Percentiles rank a stretch among this genome's conserved stretches.
phyloP scores from a whole-genome alignment of 2,113 vertebrate genomes.

The Natator depressus region DNA sequence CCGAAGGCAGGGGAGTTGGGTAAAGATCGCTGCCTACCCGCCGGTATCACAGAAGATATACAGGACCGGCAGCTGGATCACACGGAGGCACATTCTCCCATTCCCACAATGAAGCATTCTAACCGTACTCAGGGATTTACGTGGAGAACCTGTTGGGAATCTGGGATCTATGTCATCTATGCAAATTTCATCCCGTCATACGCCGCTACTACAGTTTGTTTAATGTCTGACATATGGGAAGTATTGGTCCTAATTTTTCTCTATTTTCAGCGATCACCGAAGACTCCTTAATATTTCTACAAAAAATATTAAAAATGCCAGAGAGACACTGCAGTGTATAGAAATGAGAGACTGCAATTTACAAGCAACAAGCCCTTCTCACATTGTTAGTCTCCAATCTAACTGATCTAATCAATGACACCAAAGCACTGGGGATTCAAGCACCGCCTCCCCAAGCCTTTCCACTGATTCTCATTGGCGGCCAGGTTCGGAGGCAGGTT shows the following conservation, averaged over 20 bases:
- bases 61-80: background rate
- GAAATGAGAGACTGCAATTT: background rate
- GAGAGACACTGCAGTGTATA: background rate
- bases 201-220: background rate
- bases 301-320: background rate
- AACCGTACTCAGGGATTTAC: background rate
- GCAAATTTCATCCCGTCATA: background rate
- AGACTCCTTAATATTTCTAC: background rate
- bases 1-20: background rate
- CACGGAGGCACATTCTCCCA: background rate
- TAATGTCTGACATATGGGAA: background rate
- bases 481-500: conserved; percentile 42
- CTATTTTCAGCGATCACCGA: background rate
- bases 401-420: conserved; percentile 80
- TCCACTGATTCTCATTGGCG: conserved; percentile 70
- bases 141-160: background rate
- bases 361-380: background rate
- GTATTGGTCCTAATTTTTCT: background rate
- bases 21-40: background rate
- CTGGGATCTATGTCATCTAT: background rate
- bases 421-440: conserved; percentile 34
- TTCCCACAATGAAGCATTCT: background rate
- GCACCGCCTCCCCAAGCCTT: conserved; percentile 71
- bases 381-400: conserved; percentile 4
- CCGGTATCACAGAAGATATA: background rate